Evolutionary conservation across 2,797 vertebrate genomes (phyloP).

Genomic region (Melanotaenia parkinsoni): DNA sequence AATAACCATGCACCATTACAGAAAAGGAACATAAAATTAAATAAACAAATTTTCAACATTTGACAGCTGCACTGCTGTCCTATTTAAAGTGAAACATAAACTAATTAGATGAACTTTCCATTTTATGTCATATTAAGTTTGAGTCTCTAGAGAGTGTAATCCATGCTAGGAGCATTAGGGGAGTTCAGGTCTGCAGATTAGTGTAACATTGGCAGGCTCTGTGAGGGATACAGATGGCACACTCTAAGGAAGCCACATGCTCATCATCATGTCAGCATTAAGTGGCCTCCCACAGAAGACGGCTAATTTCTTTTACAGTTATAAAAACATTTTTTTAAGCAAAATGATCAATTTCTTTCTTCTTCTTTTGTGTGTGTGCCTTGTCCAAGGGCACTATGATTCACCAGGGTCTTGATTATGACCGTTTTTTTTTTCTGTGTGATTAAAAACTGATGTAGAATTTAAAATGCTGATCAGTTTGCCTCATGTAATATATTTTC

Average conservation of each 20-base stretch:
- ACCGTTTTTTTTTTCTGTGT: background rate
- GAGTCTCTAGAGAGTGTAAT: slow-evolving; percentile 20
- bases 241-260: slow-evolving; percentile 39
- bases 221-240: slow-evolving; percentile 40
- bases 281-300: slow-evolving; percentile 17
- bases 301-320: slow-evolving; percentile 10
- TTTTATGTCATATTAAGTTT: slow-evolving; percentile 26
- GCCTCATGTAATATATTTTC: background rate
- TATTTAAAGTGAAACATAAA: background rate
- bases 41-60: background rate
- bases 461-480: background rate
- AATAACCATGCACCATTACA: background rate
- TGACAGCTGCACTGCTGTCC: background rate
- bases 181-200: slow-evolving; percentile 46
- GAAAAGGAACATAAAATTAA: slow-evolving; percentile 1
- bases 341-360: background rate
- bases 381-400: slow-evolving; percentile 17
- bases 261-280: slow-evolving; percentile 20
- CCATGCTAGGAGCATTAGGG: slow-evolving; percentile 20
- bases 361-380: background rate
- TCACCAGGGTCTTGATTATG: background rate
- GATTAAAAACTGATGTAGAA: background rate
- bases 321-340: background rate
- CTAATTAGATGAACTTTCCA: background rate
- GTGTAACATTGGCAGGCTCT: slow-evolving; percentile 29